Evolutionary conservation across 2,113 vertebrate genomes (phyloP), one percentile per base, ranked within the genome.

Genomic region (Brevimyrus niger): DNA sequence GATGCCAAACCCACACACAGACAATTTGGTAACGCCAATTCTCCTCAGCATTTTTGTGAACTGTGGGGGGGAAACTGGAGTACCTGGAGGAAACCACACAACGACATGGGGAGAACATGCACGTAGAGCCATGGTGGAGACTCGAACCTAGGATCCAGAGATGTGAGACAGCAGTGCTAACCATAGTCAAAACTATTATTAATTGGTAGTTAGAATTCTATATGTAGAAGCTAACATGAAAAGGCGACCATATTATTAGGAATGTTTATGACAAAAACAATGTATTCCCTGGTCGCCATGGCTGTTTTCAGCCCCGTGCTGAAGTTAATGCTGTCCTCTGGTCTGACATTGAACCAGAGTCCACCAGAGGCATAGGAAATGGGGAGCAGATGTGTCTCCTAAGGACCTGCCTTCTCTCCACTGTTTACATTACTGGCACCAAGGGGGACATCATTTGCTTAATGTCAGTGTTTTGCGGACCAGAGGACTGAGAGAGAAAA

Each of bases 381-480:
- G 95, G 94, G 94, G 95, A 96, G 93, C 95, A 96, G 95, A 95
- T 96, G 96, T 94, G 93, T 92, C 92, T 92, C 93, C 93, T 92
- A 93, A 94, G 90, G 90, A 92, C 93, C 92, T 92, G 92, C 92
- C 44, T 89, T 65, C 91, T 88, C 90, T 61, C 90, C 55, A 89
- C 89, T 94, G 94, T 95, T 95, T 96, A 93, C 94, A 92, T 91
- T 80, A 80, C 35, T 80, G 73, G 90, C 93, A 95, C 95, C 95
- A 94, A 92, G 93, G 94, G 94, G 91, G 93, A 96, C 92, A 91
- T 94, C 93, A 92, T 95, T 95, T 94, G 94, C 93, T 94, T 92
- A 93, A 94, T 94, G 82, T 47, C 42, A 46, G 44, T 84, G 21
- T 47, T 95, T 95, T 92, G 94, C 92, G 91, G 21, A 84, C 73